phyloP scores from a whole-genome alignment of 2,888 invertebrate genomes.

The Leptura quadrifasciata region DNA sequence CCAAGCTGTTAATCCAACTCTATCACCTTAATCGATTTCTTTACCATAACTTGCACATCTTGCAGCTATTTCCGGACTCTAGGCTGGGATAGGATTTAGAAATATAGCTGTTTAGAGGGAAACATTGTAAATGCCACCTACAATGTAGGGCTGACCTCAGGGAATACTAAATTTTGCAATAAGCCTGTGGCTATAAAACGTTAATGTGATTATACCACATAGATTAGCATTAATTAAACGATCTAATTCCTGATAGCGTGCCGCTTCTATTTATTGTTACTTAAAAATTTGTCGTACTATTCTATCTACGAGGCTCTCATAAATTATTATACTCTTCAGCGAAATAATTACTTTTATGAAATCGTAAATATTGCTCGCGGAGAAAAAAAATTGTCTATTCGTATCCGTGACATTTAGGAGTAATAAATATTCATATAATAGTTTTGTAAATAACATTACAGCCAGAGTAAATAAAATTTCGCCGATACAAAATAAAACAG shows the following conservation, averaged over 20 bases:
- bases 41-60: conserved; percentile 7
- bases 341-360: no score
- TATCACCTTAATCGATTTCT: conserved; percentile 4
- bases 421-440: no score
- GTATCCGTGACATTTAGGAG: no score
- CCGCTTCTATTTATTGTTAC: background rate
- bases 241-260: background rate
- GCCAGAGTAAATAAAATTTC: no score
- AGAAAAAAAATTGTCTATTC: no score
- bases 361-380: no score
- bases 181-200: background rate
- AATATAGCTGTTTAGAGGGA: background rate
- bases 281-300: background rate
- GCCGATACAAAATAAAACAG: no score
- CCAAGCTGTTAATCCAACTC: background rate
- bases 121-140: conserved; percentile 3
- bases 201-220: conserved; percentile 2
- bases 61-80: conserved; percentile 3
- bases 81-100: background rate
- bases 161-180: conserved; percentile 7
- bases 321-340: no score
- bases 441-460: no score
- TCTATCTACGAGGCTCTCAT: no score
- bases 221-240: conserved; percentile 4
- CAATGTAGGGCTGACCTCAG: conserved; percentile 3